A percentile compares a stretch with the other conserved stretches of the same genome.
Conservation (phyloP, 2,888 invertebrate species). For the Campaea margaritaria region DNA sequence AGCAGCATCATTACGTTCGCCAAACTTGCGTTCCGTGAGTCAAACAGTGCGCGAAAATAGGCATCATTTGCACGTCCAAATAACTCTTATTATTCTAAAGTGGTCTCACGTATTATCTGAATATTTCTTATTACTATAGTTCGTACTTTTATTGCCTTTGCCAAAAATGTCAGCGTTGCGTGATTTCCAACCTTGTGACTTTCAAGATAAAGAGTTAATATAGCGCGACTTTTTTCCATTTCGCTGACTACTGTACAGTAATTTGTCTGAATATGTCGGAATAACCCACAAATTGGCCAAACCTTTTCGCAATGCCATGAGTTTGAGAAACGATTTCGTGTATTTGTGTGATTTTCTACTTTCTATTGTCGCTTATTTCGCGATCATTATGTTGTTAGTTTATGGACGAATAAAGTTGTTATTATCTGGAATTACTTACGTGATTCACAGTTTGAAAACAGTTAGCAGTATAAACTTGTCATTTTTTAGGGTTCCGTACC, state of each 20-base stretch:
- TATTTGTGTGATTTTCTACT: slow-evolving; percentile 45
- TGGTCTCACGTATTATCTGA: slow-evolving; percentile 63
- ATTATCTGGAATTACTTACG: slow-evolving; percentile 19
- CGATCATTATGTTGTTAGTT: slow-evolving; percentile 33
- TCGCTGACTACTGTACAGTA: slow-evolving; percentile 39
- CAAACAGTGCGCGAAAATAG: slow-evolving; percentile 53
- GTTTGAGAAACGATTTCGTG: slow-evolving; percentile 45
- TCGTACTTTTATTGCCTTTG: slow-evolving; percentile 17
- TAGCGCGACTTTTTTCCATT: slow-evolving; percentile 10
- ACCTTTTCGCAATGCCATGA: slow-evolving; percentile 48
- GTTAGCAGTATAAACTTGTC: too few relatives aligned
- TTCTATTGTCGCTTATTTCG: slow-evolving; percentile 41
- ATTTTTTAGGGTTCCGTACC: too few relatives aligned
- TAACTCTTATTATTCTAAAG: slow-evolving; percentile 62
- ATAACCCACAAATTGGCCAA: slow-evolving; percentile 48
- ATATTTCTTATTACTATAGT: slow-evolving; percentile 40
- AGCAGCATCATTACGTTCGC: slow-evolving; percentile 7
- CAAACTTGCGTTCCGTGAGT: slow-evolving; percentile 39
- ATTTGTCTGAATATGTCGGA: slow-evolving; percentile 50
- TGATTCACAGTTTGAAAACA: neutral
- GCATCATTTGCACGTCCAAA: slow-evolving; percentile 66
- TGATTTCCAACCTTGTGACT: slow-evolving; percentile 20
- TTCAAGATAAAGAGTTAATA: slow-evolving; percentile 1
- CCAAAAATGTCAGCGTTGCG: slow-evolving; percentile 10
- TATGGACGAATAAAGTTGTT: slow-evolving; percentile 28